Evolutionary conservation across 2,797 vertebrate species (phyloP).

Genomic region (Acrossocheilus wenchowensis): DNA sequence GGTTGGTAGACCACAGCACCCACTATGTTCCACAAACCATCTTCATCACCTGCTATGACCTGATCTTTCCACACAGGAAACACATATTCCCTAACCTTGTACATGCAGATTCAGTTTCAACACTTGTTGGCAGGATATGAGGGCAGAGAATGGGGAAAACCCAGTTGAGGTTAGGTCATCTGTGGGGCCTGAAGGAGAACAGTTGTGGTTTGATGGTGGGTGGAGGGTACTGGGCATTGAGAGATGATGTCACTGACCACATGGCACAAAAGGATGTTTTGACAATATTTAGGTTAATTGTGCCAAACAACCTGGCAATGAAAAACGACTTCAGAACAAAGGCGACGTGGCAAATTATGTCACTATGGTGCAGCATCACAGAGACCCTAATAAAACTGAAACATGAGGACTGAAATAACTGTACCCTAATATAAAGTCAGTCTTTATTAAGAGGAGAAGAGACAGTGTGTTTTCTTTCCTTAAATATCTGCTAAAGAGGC

Average conservation of each 20-base stretch:
- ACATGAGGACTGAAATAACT: constrained; percentile 7
- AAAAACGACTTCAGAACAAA: constrained; percentile 34
- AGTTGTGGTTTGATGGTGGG: constrained; percentile 53
- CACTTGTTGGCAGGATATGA: constrained; percentile 41
- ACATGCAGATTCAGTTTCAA: constrained; percentile 25
- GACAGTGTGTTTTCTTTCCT: constrained; percentile 52
- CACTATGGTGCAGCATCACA: constrained; percentile 18
- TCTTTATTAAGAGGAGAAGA: constrained; percentile 66
- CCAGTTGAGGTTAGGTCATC: constrained; percentile 50
- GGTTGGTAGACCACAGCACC: background rate
- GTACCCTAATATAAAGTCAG: constrained; percentile 51
- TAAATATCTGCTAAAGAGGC: constrained; percentile 62
- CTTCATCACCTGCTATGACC: constrained; percentile 16
- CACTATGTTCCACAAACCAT: background rate
- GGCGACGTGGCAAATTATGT: constrained; percentile 12
- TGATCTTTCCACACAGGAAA: background rate
- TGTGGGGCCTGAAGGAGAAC: background rate
- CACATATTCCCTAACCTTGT: background rate
- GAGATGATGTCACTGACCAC: constrained; percentile 56
- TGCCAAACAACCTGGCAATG: constrained; percentile 37
- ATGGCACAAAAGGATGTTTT: constrained; percentile 36
- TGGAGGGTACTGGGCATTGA: constrained; percentile 23
- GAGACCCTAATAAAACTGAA: constrained; percentile 15
- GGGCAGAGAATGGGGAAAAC: constrained; percentile 54
- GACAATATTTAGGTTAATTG: constrained; percentile 50